phyloP scores from a whole-genome alignment of 2,113 vertebrate genomes.

The Pithys albifrons region DNA sequence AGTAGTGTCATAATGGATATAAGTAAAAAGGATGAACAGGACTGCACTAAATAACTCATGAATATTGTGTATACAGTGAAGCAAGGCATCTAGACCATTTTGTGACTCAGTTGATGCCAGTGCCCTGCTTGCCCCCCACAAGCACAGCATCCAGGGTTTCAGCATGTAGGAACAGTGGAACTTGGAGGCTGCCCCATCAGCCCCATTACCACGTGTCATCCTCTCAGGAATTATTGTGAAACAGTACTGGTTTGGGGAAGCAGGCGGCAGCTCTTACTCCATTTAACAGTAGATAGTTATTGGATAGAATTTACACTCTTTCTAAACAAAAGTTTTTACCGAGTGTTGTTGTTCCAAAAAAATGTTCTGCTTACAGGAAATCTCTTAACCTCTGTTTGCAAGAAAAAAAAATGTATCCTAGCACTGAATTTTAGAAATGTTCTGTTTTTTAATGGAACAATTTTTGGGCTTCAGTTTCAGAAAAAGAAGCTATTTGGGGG shows the following conservation, averaged over 20 bases:
- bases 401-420: neutral
- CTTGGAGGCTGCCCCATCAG: neutral
- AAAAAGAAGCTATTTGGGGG: neutral
- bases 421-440: neutral
- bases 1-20: neutral
- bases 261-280: neutral
- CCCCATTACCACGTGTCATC: neutral
- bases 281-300: neutral
- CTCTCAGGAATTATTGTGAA: neutral
- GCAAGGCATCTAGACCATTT: rapidly evolving
- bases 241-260: neutral
- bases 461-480: neutral
- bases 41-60: neutral
- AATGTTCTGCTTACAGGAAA: neutral
- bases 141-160: too few species aligned
- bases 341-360: neutral
- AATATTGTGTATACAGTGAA: neutral
- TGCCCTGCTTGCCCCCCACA: neutral
- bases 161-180: rapidly evolving
- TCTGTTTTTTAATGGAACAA: neutral
- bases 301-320: neutral
- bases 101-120: neutral
- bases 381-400: neutral
- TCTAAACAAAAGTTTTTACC: neutral
- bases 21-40: neutral